Evolutionary conservation across 1,140 invertebrate species (phyloP), one percentile per base, ranked within the genome.

Genomic region (Heliconius congener): DNA sequence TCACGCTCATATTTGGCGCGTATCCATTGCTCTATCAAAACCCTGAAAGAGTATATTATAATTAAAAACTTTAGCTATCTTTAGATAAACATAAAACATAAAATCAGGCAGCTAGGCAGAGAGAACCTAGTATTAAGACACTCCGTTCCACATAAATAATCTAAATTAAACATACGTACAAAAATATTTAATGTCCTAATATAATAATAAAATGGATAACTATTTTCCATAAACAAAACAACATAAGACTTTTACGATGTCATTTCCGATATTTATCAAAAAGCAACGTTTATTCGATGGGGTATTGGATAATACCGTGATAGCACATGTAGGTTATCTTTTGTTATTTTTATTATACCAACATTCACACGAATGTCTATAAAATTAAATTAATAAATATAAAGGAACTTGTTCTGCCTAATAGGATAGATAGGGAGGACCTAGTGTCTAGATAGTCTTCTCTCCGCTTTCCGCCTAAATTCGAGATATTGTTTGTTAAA

Each of bases 11-110:
- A 99, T 93, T 99, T 99, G 8, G 98, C 98, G 85, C 96, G 95
- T 79, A 99, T 98, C 97, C 98, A 99, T 90, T 99, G 98, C 89
- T 98, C 97, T 77, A 98, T 96, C 74, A 99, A 94, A 76, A 98
- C 96, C 91, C 98, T 99, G 93, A 52, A 78, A 78, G 3, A 9
- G 60, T 23, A 73, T 50, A 50, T 70, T 9, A 66, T 70, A 46
- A 46, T 46, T 46, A 3, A 46, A 46, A 46, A 46, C 11, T 13
- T 46, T 46, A 46, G 13, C 11, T 46, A 46, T 4, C 0, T 46
- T 46, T 46, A 46, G 13, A 46, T 46, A 46, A 13, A 16, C 42
- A 46, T 46, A 46, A 46, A 46, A 3, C 42, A 42, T 42, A 3
- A 46, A 46, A 9, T 46, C 13, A 46, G 42, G 3, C 9, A 11